A percentile compares a stretch with the other conserved stretches of the same genome.
phyloP scores from a whole-genome alignment of 2,113 vertebrate species.

The Setophaga coronata region DNA sequence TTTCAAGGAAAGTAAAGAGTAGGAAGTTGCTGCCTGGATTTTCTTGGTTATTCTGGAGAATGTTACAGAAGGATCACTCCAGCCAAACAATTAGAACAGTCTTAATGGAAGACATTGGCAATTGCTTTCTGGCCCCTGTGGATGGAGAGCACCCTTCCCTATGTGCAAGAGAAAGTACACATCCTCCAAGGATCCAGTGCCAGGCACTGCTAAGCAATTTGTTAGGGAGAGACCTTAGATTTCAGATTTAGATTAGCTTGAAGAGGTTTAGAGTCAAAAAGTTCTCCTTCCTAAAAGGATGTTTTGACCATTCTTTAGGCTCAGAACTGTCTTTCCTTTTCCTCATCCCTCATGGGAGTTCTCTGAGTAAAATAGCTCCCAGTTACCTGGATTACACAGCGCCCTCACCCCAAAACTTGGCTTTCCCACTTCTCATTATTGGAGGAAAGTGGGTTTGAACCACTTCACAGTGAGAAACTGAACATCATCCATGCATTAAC shows the following conservation, averaged over 20 bases:
- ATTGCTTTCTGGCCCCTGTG: not conserved
- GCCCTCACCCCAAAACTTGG: not conserved
- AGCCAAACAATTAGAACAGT: not conserved
- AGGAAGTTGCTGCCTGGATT: not conserved
- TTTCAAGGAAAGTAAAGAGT: not conserved
- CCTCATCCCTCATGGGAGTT: not conserved
- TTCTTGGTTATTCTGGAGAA: not conserved
- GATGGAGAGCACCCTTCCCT: not conserved
- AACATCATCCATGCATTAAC: not conserved
- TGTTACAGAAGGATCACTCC: not conserved
- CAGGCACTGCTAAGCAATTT: not conserved
- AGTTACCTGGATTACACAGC: not conserved
- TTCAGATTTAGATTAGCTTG: not conserved
- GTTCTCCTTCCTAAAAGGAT: not conserved
- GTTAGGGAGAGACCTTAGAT: not conserved
- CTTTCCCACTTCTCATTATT: not conserved
- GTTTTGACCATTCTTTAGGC: not conserved
- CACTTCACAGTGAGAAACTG: not conserved
- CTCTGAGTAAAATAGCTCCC: not conserved
- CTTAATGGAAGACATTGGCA: not conserved
- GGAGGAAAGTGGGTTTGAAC: not conserved
- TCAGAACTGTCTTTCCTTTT: not conserved
- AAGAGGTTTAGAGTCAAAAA: not conserved
- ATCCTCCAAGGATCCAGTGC: not conserved
- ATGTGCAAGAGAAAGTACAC: not conserved